These are phyloP conservation scores for Phyllotreta striolata DNA, from an alignment of 2,888 invertebrate species.

Conservation along the genomic window DNA sequence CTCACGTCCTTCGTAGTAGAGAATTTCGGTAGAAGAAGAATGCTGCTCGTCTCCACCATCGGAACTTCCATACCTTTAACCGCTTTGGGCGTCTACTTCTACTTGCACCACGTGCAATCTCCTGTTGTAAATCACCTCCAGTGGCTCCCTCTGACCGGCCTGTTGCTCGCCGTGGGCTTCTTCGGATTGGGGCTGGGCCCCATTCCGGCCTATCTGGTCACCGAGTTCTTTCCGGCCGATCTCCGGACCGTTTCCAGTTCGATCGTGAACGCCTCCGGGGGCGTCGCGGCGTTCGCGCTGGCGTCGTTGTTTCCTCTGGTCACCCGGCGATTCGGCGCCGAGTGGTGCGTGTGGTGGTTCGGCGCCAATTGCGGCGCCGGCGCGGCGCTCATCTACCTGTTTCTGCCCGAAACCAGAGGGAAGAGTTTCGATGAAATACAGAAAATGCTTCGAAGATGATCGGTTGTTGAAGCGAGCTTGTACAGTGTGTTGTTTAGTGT, in stretches of 20 bases:
- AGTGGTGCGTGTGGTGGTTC: constrained; percentile 32
- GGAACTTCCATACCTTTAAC: constrained; percentile 72
- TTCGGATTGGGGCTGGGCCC: constrained; percentile 78
- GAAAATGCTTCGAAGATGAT: constrained; percentile 15
- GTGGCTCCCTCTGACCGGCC: constrained; percentile 74
- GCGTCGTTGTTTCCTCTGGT: constrained; percentile 29
- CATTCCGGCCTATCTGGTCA: constrained; percentile 80
- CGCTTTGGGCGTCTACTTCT: constrained; percentile 67
- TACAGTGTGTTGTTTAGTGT: too few relatives aligned
- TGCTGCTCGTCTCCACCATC: constrained; percentile 73
- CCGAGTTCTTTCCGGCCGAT: constrained; percentile 80
- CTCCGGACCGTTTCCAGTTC: constrained; percentile 71
- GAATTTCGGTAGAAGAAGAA: constrained; percentile 72
- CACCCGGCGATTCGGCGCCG: constrained; percentile 12
- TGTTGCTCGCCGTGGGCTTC: constrained; percentile 74
- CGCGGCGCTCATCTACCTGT: neutral
- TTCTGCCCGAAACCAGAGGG: constrained; percentile 31
- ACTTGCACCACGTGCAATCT: constrained; percentile 60
- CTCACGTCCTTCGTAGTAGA: constrained; percentile 78
- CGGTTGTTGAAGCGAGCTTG: too few relatives aligned
- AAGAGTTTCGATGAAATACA: constrained; percentile 38
- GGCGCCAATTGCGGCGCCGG: constrained; percentile 8
- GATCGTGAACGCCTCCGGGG: constrained; percentile 28
- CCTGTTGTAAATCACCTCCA: constrained; percentile 57
- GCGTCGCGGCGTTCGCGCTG: constrained; percentile 19